Percentiles rank a stretch among this genome's conserved stretches.
These are phyloP conservation scores for Cryptotis parvus DNA, from an alignment of 2,113 vertebrate genomes.

Conservation along the genomic window DNA sequence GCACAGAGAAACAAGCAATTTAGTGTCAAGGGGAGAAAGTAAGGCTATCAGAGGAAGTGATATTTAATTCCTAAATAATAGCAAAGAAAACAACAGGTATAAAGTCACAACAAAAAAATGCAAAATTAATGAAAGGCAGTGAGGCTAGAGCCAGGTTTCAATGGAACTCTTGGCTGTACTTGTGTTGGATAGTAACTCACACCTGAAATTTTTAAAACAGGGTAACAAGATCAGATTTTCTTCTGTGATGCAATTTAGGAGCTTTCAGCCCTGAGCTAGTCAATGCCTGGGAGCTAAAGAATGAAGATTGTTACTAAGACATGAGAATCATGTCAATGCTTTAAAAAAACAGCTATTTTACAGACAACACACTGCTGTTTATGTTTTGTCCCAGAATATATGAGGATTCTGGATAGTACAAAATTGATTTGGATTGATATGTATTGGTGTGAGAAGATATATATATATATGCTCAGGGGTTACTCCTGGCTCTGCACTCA, in stretches of 20 bases:
- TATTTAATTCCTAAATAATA: neutral
- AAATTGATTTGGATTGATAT: slow-evolving; percentile 13
- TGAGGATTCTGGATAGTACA: neutral
- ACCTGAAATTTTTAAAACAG: neutral
- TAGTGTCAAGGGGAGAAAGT: neutral
- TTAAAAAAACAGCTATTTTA: neutral
- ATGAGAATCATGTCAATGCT: neutral
- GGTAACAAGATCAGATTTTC: neutral
- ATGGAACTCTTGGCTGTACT: neutral
- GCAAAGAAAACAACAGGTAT: neutral
- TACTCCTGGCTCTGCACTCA: too few relatives aligned
- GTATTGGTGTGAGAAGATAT: too few relatives aligned
- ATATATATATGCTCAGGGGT: too few relatives aligned
- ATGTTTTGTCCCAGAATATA: neutral
- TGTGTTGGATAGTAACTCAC: neutral
- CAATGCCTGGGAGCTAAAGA: neutral
- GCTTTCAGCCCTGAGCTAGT: neutral
- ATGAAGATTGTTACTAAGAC: slow-evolving; percentile 25
- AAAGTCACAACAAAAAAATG: neutral
- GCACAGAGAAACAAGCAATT: neutral
- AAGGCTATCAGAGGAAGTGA: neutral
- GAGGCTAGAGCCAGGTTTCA: neutral
- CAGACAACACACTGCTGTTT: neutral
- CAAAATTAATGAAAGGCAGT: neutral
- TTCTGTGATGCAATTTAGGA: neutral